Conservation (phyloP, 2,888 invertebrate species). For the Anthoptus insignis region DNA sequence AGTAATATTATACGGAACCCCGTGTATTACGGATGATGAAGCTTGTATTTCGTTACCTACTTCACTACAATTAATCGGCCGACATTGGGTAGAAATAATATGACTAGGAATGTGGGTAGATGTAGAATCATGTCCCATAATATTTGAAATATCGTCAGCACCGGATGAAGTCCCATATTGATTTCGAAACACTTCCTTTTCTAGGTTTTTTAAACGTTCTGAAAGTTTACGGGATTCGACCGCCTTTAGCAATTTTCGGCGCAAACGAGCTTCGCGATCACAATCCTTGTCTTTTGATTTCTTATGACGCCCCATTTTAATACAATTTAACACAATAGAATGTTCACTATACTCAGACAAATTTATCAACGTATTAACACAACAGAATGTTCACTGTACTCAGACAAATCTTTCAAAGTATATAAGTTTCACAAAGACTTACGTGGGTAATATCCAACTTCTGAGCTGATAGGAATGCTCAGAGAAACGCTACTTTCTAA, state of each 20-base stretch:
- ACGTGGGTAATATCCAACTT: neutral
- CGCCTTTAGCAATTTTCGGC: neutral
- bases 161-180: neutral
- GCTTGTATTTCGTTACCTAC: neutral
- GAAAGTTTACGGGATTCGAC: neutral
- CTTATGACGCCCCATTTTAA: neutral
- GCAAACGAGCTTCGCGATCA: constrained; percentile 3
- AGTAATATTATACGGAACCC: neutral
- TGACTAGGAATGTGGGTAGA: neutral
- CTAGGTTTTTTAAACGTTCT: neutral
- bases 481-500: no score
- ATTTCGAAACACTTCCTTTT: neutral
- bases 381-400: neutral
- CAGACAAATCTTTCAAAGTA: neutral
- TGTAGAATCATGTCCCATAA: neutral
- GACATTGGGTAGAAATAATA: neutral
- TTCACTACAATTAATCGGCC: neutral
- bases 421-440: neutral
- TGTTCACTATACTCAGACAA: no score
- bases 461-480: neutral
- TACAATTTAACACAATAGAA: neutral
- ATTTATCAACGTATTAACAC: neutral
- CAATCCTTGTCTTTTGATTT: neutral
- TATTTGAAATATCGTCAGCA: no score
- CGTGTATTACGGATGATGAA: neutral